A percentile compares a stretch with the other conserved stretches of the same genome.
These are phyloP conservation scores for Tinea semifulvella DNA, from an alignment of 2,888 invertebrate species.

Conservation along the genomic window DNA sequence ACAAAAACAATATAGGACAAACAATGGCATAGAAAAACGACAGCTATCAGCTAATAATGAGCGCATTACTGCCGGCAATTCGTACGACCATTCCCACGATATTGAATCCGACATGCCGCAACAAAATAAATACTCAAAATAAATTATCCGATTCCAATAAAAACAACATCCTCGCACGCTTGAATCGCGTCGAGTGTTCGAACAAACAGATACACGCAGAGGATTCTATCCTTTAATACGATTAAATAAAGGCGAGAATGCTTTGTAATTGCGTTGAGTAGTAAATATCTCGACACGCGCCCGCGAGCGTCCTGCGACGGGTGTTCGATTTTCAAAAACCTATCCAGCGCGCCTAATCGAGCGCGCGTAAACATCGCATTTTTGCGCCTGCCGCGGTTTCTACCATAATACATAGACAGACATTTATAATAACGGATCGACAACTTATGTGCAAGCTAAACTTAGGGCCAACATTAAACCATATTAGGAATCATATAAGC, in stretches of 20 bases:
- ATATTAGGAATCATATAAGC: too few relatives aligned
- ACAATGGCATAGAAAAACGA: conserved; percentile 16
- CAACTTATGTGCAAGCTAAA: too few relatives aligned
- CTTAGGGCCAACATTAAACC: too few relatives aligned
- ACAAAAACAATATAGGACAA: conserved; percentile 10
- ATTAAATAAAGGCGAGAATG: conserved; percentile 22
- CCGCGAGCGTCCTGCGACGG: conserved; percentile 26
- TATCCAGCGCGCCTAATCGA: conserved; percentile 57
- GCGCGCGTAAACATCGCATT: conserved; percentile 57
- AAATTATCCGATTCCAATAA: conserved; percentile 64
- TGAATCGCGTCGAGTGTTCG: conserved; percentile 29
- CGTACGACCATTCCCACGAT: conserved; percentile 36
- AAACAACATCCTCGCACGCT: conserved; percentile 48
- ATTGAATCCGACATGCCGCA: conserved; percentile 44
- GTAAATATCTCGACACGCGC: conserved; percentile 12
- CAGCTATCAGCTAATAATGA: conserved; percentile 28
- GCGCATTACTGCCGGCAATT: conserved; percentile 25
- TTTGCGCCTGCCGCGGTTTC: conserved; percentile 52
- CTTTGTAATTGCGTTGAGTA: neutral
- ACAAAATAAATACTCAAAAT: conserved; percentile 59
- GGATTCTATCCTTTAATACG: conserved; percentile 27
- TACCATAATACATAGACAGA: too few relatives aligned
- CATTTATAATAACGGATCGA: too few relatives aligned
- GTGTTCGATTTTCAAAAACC: conserved; percentile 47
- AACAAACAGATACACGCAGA: conserved; percentile 15